Conservation (phyloP, 2,113 vertebrate genomes). For the Brachirus orientalis region DNA sequence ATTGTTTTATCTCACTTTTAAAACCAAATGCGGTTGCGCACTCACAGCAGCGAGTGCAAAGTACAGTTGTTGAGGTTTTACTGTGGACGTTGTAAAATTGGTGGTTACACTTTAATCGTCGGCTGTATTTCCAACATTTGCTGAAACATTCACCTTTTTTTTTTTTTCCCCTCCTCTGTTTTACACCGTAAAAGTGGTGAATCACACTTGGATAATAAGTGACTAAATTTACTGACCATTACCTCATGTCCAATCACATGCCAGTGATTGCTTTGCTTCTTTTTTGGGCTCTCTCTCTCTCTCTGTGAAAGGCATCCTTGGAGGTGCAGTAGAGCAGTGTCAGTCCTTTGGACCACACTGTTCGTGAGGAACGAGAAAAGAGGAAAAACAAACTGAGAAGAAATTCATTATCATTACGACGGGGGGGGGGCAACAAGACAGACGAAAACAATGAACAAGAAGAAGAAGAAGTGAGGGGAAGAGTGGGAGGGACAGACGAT, state of each 20-base stretch:
- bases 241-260: constrained; percentile 8
- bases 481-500: constrained; percentile 61
- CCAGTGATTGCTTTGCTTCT: constrained; percentile 15
- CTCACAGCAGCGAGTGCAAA: constrained; percentile 40
- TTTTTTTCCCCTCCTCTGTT: background rate
- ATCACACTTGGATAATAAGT: constrained; percentile 57
- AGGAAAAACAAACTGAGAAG: background rate
- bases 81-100: constrained; percentile 39
- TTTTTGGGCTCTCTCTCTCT: background rate
- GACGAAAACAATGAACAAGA: constrained; percentile 43
- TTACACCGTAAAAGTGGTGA: background rate
- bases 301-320: constrained; percentile 9
- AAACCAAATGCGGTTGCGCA: constrained; percentile 7
- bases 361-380: background rate
- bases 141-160: constrained; percentile 31
- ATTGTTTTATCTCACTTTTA: constrained; percentile 20
- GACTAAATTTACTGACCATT: constrained; percentile 39
- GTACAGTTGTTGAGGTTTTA: constrained; percentile 39
- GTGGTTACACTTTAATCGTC: constrained; percentile 60
- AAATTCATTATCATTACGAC: background rate
- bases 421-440: constrained; percentile 9
- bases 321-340: background rate
- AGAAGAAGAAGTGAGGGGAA: constrained; percentile 33
- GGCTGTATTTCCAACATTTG: constrained; percentile 30
- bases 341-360: background rate